phyloP scores from a whole-genome alignment of 2,888 invertebrate genomes.

The Melanchra persicariae region DNA sequence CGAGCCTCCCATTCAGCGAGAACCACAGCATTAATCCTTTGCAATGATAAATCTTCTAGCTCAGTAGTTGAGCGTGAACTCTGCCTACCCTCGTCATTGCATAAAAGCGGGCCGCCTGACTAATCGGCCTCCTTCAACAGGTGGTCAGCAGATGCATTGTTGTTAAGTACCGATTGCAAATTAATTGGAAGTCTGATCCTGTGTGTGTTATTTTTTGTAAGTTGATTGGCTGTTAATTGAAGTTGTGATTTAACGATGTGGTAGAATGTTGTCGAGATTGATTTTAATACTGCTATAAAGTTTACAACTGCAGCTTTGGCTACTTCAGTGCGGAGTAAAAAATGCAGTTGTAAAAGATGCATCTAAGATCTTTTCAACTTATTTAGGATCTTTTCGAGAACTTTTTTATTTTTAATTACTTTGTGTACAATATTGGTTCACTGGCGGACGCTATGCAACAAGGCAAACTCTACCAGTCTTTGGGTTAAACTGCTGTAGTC shows the following conservation, averaged over 20 bases:
- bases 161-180: conserved; percentile 67
- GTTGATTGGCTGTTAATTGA: not conserved
- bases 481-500: no score
- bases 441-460: no score
- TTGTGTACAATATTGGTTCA: no score
- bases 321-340: no score
- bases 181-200: conserved; percentile 44
- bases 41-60: conserved; percentile 15
- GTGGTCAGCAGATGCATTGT: conserved; percentile 82
- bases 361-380: no score
- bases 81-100: conserved; percentile 43
- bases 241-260: not conserved
- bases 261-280: not conserved
- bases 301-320: no score
- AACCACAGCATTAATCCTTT: not conserved
- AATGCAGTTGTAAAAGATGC: no score
- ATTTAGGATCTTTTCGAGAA: no score
- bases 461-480: no score
- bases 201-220: not conserved
- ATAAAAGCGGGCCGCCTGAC: conserved; percentile 64
- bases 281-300: not conserved
- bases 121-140: conserved; percentile 79
- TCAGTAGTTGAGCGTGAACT: conserved; percentile 6
- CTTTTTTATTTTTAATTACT: no score
- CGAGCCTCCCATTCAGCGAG: not conserved